Evolutionary conservation across 92 coral and sea anemone species (phyloP).

Genomic region (Ricordea florida): DNA sequence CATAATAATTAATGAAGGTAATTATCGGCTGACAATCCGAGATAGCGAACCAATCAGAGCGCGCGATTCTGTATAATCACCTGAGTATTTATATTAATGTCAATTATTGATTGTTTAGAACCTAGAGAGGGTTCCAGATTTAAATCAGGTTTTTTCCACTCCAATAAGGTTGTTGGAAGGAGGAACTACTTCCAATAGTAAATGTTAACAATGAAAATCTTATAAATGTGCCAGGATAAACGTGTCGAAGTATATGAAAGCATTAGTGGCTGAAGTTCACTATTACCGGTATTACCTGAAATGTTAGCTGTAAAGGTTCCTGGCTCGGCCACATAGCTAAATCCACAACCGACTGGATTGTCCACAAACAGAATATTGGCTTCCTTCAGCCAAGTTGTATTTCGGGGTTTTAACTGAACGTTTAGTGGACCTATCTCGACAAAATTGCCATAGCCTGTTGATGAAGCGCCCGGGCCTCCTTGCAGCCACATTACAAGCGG

Average conservation of each 20-base stretch:
- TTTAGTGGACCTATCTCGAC: constrained; percentile 74
- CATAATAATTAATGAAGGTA: too few relatives aligned
- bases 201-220: too few relatives aligned
- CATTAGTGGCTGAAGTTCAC: not conserved
- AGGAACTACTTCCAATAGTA: too few relatives aligned
- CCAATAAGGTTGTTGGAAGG: too few relatives aligned
- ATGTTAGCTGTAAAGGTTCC: constrained; percentile 63
- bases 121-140: too few relatives aligned
- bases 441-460: constrained; percentile 83
- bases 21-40: too few relatives aligned
- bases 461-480: constrained; percentile 84
- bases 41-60: too few relatives aligned
- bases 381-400: constrained; percentile 73
- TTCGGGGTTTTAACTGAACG: constrained; percentile 42
- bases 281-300: too few relatives aligned
- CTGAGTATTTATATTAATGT: too few relatives aligned
- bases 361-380: constrained; percentile 81
- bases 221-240: not conserved
- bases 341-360: constrained; percentile 82
- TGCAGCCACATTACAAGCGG: constrained; percentile 83
- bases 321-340: constrained; percentile 66
- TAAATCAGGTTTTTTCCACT: too few relatives aligned
- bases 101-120: too few relatives aligned
- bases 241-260: not conserved
- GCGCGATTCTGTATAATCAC: too few relatives aligned